Percentiles rank a stretch among this genome's conserved stretches.
Conservation (phyloP, 2,113 vertebrate species). For the Ciconia boyciana region DNA sequence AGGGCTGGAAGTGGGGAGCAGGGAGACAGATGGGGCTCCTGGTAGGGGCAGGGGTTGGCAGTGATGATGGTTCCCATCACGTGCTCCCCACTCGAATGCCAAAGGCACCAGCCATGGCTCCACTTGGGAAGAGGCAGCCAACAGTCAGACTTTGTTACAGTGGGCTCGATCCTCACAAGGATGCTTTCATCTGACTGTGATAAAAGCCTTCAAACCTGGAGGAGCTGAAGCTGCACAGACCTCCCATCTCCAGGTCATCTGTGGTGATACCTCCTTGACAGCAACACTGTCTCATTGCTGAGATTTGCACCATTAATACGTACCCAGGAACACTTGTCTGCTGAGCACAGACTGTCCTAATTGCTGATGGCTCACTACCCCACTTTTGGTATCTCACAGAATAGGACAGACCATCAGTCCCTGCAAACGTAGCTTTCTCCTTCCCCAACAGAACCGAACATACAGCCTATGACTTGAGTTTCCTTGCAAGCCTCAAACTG, state of each 20-base stretch:
- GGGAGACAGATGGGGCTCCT: neutral
- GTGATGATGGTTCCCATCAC: neutral
- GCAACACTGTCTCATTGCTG: neutral
- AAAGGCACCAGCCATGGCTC: neutral
- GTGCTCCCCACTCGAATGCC: neutral
- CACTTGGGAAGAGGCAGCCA: neutral
- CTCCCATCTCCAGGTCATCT: neutral
- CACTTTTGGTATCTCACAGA: neutral
- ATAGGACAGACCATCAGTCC: neutral
- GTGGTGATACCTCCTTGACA: neutral
- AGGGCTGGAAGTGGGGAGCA: neutral
- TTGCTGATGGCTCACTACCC: neutral
- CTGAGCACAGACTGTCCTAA: neutral
- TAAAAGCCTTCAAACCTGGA: neutral
- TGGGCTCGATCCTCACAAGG: neutral
- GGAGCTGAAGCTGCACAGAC: neutral
- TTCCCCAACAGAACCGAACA: neutral
- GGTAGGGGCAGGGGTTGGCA: neutral
- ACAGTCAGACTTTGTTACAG: neutral
- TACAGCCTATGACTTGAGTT: accelerated
- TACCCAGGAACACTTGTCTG: neutral
- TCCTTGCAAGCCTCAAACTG: neutral
- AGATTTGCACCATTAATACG: accelerated
- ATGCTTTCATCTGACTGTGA: neutral
- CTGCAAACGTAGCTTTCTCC: neutral